Base-by-base conservation (phyloP, 2,888 invertebrate genomes). In the Sarcophaga subvicina region DNA sequence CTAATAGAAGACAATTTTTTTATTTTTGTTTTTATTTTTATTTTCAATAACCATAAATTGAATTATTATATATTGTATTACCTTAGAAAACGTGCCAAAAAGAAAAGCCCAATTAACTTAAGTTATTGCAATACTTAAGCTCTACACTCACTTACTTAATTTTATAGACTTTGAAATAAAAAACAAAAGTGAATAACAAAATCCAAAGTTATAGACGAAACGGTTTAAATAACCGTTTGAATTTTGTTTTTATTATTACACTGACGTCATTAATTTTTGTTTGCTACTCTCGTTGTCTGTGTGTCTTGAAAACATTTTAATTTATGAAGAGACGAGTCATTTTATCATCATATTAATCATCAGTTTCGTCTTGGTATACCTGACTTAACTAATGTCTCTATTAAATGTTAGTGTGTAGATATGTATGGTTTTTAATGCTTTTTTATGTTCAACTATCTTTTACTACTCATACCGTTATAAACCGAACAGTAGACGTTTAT, bases 71-170 rank as follows among this genome's bases (percentile, higher is more conserved):
- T 84, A 88, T 91, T 91, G 88, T 84, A 88, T 91, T 91, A 88
- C 90, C 88, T 88, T 89, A 91, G 80, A 83, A 80, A 82, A 92
- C 91, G 92, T 91, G 92, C 92, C 91, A 89, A 88, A 37, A 78
- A 69, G 8, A 22, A 60, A 77, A 60, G 37, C 25, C 47, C 47
- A 25, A 22, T 45, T 37, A 37, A 66, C 10, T 66, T 17, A 45
- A 67, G 14, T 54, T 14, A 12, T 54, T 14, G 17, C 54, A 54
- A 67, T 14, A 67, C 37, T 12, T 6, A 20, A 20, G 67, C 17
- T 14, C 17, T 14, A 54, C 54, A 54, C 37, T 64, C 12, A 25
- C 12, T 14, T 14, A 27, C 25, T 66, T 47, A 3, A 49, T 54
- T 76, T 62, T 75, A 14, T 64, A 64, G 54, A 49, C 59, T 49